Evolutionary conservation across 2,888 invertebrate genomes (phyloP).

Genomic region (Drosophila cyrtoloma): DNA sequence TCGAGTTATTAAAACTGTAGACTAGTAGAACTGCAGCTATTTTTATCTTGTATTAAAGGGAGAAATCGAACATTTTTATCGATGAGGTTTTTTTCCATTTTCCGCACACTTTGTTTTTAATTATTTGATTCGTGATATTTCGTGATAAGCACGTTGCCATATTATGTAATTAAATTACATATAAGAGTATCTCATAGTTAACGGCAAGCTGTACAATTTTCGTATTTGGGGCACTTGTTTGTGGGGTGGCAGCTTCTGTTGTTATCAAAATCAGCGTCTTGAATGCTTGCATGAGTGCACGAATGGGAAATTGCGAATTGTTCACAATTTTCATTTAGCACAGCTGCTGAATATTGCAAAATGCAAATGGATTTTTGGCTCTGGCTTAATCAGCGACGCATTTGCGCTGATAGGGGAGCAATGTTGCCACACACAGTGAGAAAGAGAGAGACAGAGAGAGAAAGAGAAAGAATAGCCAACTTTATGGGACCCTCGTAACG

Average conservation of each 20-base stretch:
- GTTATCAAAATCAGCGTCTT: constrained; percentile 46
- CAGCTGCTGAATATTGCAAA: constrained; percentile 34
- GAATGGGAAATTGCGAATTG: constrained; percentile 33
- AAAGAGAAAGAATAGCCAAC: not conserved
- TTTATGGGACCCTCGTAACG: constrained; percentile 3
- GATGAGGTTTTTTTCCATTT: constrained; percentile 10
- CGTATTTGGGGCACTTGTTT: not conserved
- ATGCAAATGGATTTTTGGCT: constrained; percentile 30
- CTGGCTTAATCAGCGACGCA: constrained; percentile 13
- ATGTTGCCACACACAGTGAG: not conserved
- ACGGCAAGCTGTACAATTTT: constrained; percentile 29
- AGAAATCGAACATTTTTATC: constrained; percentile 40
- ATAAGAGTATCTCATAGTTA: constrained; percentile 46
- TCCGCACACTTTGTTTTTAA: constrained; percentile 39
- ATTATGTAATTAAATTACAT: constrained; percentile 46
- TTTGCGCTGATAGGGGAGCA: not conserved
- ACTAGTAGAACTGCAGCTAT: not conserved
- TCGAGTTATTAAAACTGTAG: not conserved
- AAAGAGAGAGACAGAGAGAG: not conserved
- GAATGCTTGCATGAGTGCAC: constrained; percentile 46
- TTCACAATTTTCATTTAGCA: constrained; percentile 22
- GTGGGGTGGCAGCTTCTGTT: not conserved
- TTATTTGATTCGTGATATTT: constrained; percentile 59
- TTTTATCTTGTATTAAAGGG: constrained; percentile 11
- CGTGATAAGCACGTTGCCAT: constrained; percentile 57